A percentile compares a stretch with the other conserved stretches of the same genome.
Conservation (phyloP, 2,888 invertebrate species). For the Spisula solida region DNA sequence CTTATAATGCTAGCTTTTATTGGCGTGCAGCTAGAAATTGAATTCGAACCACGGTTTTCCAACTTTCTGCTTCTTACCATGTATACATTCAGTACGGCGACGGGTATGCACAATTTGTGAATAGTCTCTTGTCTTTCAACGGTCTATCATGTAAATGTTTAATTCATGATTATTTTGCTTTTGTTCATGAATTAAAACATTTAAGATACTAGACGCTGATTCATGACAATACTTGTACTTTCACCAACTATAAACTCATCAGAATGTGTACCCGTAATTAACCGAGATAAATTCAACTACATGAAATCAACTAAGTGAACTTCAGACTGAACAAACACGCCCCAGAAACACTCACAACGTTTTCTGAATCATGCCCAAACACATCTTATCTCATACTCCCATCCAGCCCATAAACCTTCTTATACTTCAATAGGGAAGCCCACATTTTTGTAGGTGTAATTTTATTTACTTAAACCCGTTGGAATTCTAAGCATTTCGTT, state of each 20-base stretch:
- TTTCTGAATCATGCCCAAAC: neutral
- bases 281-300: neutral
- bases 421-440: neutral
- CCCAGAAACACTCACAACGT: neutral
- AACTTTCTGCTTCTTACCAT: too few species aligned
- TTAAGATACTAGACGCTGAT: too few species aligned
- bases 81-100: too few species aligned
- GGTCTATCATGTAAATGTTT: neutral
- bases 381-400: neutral
- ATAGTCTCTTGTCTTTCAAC: neutral
- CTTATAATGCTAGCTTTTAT: too few species aligned
- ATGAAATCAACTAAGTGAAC: neutral
- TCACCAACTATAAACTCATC: too few species aligned
- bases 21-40: too few species aligned
- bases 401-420: neutral
- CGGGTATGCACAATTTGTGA: too few species aligned
- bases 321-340: neutral
- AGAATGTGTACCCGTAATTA: neutral
- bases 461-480: constrained; percentile 6
- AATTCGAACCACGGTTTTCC: too few species aligned
- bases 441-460: neutral
- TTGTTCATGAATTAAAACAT: too few species aligned
- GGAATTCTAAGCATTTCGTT: neutral
- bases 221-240: too few species aligned
- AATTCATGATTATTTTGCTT: neutral